A percentile compares a stretch with the other conserved stretches of the same genome.
Evolutionary conservation across 2,113 vertebrate genomes (phyloP).

Genomic region (Oriolus oriolus): DNA sequence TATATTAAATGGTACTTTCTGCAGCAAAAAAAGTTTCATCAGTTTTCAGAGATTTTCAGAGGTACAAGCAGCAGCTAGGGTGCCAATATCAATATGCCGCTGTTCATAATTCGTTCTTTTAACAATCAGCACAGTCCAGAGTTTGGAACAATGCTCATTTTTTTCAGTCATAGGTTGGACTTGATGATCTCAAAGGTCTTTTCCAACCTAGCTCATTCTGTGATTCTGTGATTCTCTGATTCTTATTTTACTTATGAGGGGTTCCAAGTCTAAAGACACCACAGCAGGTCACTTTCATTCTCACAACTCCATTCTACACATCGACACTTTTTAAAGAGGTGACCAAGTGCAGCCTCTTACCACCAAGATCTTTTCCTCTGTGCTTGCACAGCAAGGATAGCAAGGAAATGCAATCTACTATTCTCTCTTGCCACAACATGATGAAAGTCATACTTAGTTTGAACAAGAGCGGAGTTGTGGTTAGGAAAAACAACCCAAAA

Average conservation of each 20-base stretch:
- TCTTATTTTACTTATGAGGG: background rate
- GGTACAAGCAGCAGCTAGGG: background rate
- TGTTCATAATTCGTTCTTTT: background rate
- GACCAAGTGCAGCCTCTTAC: background rate
- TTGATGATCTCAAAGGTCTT: background rate
- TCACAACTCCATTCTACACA: accelerated
- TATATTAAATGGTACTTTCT: background rate
- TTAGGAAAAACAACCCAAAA: background rate
- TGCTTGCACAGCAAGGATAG: too few relatives aligned
- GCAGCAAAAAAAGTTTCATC: background rate
- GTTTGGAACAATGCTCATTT: background rate
- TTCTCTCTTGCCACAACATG: background rate
- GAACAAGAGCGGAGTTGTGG: background rate
- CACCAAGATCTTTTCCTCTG: background rate
- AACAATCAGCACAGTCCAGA: background rate
- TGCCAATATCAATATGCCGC: background rate
- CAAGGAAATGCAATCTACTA: background rate
- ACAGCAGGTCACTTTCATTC: background rate
- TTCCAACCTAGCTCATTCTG: background rate
- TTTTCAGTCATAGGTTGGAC: background rate
- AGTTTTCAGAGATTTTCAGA: background rate
- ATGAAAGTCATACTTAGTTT: background rate
- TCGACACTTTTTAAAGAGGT: background rate
- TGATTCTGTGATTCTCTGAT: background rate
- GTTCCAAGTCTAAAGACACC: background rate